Conservation (phyloP, 2,888 invertebrate species). For the Ectropis crepuscularia region DNA sequence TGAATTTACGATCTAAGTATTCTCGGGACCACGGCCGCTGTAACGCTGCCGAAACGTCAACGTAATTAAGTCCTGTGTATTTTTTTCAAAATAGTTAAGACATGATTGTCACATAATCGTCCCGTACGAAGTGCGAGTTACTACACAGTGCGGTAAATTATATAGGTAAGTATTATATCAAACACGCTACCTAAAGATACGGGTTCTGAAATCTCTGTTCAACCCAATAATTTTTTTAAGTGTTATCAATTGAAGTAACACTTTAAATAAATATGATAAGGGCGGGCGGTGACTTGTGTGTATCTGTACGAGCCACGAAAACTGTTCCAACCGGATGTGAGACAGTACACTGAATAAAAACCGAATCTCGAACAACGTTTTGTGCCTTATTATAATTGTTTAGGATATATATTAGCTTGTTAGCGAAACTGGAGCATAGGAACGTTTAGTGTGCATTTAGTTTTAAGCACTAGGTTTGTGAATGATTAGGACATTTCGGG, state of each 20-base stretch:
- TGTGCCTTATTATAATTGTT: constrained; percentile 2
- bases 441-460: too few relatives aligned
- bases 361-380: background rate
- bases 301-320: constrained; percentile 50
- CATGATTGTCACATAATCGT: constrained; percentile 7
- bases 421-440: background rate
- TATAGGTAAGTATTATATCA: constrained; percentile 50
- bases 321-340: constrained; percentile 59
- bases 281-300: constrained; percentile 56
- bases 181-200: constrained; percentile 53
- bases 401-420: constrained; percentile 18
- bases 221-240: constrained; percentile 56
- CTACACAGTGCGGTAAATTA: constrained; percentile 39
- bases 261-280: constrained; percentile 64
- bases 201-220: constrained; percentile 55
- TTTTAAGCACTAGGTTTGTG: too few relatives aligned
- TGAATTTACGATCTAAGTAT: too few relatives aligned
- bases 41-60: too few relatives aligned
- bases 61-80: too few relatives aligned
- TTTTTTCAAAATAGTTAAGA: too few relatives aligned
- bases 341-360: constrained; percentile 48
- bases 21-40: too few relatives aligned
- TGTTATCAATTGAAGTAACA: constrained; percentile 59
- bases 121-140: constrained; percentile 24
- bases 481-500: too few relatives aligned